Evolutionary conservation across 2,888 invertebrate species (phyloP), one percentile per base, ranked within the genome.

Genomic region (Rambutsinella grinnellia): DNA sequence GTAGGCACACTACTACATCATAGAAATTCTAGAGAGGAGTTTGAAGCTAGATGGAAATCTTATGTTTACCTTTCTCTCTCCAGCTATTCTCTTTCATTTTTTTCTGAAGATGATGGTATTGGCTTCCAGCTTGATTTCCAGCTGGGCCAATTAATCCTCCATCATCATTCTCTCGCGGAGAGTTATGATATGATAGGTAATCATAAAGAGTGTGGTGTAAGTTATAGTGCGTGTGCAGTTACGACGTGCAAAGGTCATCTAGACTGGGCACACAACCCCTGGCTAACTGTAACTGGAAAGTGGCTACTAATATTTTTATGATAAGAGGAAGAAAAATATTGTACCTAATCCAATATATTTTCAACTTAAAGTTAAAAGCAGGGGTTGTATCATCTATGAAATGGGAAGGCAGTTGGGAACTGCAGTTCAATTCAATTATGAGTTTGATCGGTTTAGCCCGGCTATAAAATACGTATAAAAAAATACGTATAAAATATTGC

Each of bases 91-190:
- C 36, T 36, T 36, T 36, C 36, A 36, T 36, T 36, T 36, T 36
- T 36, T 36, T 36, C 6, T 36, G 36, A 36, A 36, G 13, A 13
- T 5, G 36, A 5, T 36, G 36, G 13, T 5, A 36, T 5, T 36
- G 36, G 36, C 36, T 36, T 3, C 60, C 27, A 8, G 44, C 19
- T 24, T n/a, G 65, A 49, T 69, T 49, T 76, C 76, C 76, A 69
- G 69, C 76, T 76, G 76, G 26, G 76, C 65, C 76, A 76, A 76
- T 76, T 76, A 76, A 68, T 76, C 51, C 62, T 36, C 46, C 44
- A n/a, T 60, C 60, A 15, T 23, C 36, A 46, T 47, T 61, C 23
- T 36, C 36, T 8, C 13, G 6, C 13, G 36, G 36, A 36, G 36
- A 36, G 36, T 36, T 36, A 36, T 36, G 36, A 13, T 5, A 36